These are phyloP conservation scores for Brachypteracias leptosomus DNA, from an alignment of 2,113 vertebrate species.

Conservation along the genomic window DNA sequence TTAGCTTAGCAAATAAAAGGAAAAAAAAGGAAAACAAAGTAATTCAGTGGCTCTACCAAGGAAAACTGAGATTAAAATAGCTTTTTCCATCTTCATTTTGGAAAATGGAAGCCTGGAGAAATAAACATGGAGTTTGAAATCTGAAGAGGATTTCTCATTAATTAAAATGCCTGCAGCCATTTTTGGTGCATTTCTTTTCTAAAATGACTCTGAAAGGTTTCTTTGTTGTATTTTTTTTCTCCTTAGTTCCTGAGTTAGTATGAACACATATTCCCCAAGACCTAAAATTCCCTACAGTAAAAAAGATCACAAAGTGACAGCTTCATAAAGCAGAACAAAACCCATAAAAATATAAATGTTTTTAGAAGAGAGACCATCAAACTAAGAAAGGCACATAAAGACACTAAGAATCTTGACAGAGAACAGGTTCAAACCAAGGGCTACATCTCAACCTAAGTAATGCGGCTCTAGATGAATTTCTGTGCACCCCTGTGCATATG, in stretches of 20 bases:
- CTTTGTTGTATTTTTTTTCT: neutral
- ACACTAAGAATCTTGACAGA: neutral
- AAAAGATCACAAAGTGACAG: neutral
- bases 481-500: neutral
- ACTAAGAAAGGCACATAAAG: neutral
- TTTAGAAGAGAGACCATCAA: neutral
- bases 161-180: constrained; percentile 33
- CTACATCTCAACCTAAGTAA: neutral
- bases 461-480: neutral
- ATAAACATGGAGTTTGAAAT: neutral
- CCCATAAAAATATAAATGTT: neutral
- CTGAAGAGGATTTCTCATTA: constrained; percentile 10
- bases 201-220: constrained; percentile 13
- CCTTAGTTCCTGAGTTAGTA: neutral
- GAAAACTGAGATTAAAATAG: neutral
- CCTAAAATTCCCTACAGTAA: neutral
- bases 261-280: neutral
- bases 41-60: neutral
- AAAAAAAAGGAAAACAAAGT: neutral
- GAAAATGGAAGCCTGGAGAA: constrained; percentile 11
- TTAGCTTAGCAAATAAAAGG: neutral
- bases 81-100: constrained; percentile 4
- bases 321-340: neutral
- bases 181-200: neutral
- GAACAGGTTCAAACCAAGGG: neutral